Conservation (phyloP, 2,113 vertebrate genomes). For the Indri indri region DNA sequence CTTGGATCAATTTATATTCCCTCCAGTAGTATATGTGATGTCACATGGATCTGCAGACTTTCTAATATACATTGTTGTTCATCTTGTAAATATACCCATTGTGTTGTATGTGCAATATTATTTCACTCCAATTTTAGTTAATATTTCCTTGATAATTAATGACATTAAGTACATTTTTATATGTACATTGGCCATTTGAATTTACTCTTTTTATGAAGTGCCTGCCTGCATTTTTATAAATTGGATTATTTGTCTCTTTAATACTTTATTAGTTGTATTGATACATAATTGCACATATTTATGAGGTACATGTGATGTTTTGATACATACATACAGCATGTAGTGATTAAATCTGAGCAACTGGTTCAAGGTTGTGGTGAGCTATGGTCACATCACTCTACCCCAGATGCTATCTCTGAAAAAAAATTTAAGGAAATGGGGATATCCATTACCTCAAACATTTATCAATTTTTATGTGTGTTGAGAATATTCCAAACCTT, state of each 20-base stretch:
- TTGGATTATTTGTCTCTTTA: not conserved
- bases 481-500: not conserved
- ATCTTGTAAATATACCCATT: not conserved
- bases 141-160: not conserved
- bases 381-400: no score
- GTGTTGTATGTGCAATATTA: not conserved
- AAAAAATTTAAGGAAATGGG: not conserved
- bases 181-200: not conserved
- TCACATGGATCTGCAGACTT: no score
- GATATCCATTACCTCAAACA: not conserved
- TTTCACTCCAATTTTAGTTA: not conserved
- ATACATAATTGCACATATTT: not conserved
- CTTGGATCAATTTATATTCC: not conserved
- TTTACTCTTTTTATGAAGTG: not conserved
- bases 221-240: not conserved
- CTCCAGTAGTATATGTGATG: not conserved
- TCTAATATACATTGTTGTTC: not conserved
- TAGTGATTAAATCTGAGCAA: not conserved
- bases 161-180: not conserved
- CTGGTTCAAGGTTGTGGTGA: no score
- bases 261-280: not conserved
- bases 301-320: not conserved
- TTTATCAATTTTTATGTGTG: not conserved
- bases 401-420: no score
- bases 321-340: not conserved